Conservation (phyloP, 2,888 invertebrate genomes). For the Agriopis aurantiaria region DNA sequence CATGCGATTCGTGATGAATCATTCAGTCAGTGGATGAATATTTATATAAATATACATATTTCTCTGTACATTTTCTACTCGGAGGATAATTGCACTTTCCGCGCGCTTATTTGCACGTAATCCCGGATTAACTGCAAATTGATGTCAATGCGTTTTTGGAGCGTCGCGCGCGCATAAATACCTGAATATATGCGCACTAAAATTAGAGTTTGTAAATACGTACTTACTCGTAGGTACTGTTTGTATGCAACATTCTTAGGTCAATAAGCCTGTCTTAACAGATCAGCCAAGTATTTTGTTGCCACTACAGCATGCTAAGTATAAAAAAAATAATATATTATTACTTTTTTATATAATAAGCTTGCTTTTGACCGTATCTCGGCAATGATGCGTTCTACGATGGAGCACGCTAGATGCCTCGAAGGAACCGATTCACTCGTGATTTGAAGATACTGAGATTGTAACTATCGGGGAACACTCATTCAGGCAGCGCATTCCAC, state of each 20-base stretch:
- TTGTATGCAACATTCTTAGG: neutral
- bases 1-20: too few species aligned
- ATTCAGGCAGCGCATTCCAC: too few species aligned
- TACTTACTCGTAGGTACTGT: neutral
- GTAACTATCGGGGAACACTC: too few species aligned
- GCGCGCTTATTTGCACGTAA: slow-evolving; percentile 49
- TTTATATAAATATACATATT: neutral
- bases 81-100: slow-evolving; percentile 66
- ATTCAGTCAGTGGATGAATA: too few species aligned
- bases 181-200: slow-evolving; percentile 51
- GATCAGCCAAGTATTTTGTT: neutral
- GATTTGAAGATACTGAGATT: too few species aligned
- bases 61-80: slow-evolving; percentile 1
- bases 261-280: neutral
- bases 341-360: too few species aligned
- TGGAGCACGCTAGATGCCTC: too few species aligned
- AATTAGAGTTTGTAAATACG: slow-evolving; percentile 25
- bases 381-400: too few species aligned
- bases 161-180: slow-evolving; percentile 73
- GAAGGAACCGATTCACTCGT: too few species aligned
- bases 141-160: slow-evolving; percentile 72
- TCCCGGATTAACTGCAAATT: slow-evolving; percentile 73
- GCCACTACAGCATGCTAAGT: too few species aligned
- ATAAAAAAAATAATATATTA: too few species aligned
- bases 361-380: too few species aligned